Percentiles rank a stretch among this genome's conserved stretches.
Evolutionary conservation across 1,140 invertebrate species (phyloP).

Genomic region (Octopus bimaculoides): DNA sequence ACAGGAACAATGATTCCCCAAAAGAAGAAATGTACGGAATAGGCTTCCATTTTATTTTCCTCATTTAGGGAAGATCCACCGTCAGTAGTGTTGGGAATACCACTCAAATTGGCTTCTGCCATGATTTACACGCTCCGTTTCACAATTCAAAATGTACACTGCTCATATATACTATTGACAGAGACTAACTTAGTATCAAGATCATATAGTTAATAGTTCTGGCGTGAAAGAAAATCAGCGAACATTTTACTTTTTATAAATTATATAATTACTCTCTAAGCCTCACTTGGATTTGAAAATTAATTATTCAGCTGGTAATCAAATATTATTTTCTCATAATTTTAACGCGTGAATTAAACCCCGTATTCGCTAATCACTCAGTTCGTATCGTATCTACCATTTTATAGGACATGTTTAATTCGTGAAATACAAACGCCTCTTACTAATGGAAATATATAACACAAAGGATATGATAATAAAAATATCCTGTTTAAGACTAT

Average conservation of each 20-base stretch:
- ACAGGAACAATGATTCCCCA: constrained; percentile 47
- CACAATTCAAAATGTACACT: not conserved
- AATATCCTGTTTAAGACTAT: too few relatives aligned
- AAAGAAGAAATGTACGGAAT: constrained; percentile 41
- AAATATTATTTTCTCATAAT: not conserved
- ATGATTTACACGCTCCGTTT: not conserved
- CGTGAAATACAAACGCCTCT: too few relatives aligned
- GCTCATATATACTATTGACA: not conserved
- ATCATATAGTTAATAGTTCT: too few relatives aligned
- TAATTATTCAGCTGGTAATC: not conserved
- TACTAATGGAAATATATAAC: too few relatives aligned
- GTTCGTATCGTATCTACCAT: too few relatives aligned
- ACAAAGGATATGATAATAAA: too few relatives aligned
- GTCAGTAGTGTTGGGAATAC: not conserved
- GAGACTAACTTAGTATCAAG: too few relatives aligned
- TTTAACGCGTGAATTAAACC: not conserved
- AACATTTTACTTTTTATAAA: not conserved
- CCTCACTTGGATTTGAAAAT: not conserved
- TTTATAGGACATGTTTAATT: too few relatives aligned
- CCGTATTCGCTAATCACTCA: too few relatives aligned
- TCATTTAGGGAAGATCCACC: constrained; percentile 32
- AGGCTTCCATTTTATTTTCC: constrained; percentile 22
- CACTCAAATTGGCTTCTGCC: not conserved
- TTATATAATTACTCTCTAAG: not conserved
- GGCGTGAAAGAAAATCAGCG: not conserved